A percentile compares a stretch with the other conserved stretches of the same genome.
These are phyloP conservation scores for Sesia apiformis DNA, from an alignment of 2,888 invertebrate species.

Conservation along the genomic window DNA sequence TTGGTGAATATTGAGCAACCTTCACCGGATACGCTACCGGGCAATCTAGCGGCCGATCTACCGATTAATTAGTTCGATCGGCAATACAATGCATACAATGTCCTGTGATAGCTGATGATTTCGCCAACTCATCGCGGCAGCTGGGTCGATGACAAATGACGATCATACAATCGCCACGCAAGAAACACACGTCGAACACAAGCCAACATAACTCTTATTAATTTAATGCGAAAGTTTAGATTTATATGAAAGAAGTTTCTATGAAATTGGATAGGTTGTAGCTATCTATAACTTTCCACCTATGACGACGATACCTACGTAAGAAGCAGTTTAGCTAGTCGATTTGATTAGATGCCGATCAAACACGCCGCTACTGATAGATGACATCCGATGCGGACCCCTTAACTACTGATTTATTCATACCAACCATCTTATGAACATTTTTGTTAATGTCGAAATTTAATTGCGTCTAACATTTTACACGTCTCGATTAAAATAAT, in stretches of 20 bases:
- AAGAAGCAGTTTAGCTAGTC: neutral
- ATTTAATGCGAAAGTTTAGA: neutral
- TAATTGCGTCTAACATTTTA: too few species aligned
- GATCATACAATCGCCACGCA: conserved; percentile 9
- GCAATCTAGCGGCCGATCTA: conserved; percentile 63
- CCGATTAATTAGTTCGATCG: conserved; percentile 69
- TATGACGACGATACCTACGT: too few species aligned
- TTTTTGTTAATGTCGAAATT: too few species aligned
- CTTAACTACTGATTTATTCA: too few species aligned
- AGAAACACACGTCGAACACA: conserved; percentile 8
- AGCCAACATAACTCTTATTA: neutral
- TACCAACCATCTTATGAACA: too few species aligned
- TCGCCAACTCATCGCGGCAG: conserved; percentile 66
- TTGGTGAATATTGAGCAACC: conserved; percentile 63
- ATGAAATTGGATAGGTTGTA: too few species aligned
- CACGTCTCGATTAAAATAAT: too few species aligned
- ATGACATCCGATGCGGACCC: too few species aligned
- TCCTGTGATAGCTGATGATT: conserved; percentile 43
- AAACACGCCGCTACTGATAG: neutral
- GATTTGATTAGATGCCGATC: neutral
- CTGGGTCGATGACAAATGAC: conserved; percentile 48
- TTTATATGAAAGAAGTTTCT: too few species aligned
- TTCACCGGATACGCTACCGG: conserved; percentile 69
- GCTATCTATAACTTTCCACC: neutral
- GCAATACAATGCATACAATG: conserved; percentile 61